Conservation (phyloP, 1,140 invertebrate species). For the Apis florea region DNA sequence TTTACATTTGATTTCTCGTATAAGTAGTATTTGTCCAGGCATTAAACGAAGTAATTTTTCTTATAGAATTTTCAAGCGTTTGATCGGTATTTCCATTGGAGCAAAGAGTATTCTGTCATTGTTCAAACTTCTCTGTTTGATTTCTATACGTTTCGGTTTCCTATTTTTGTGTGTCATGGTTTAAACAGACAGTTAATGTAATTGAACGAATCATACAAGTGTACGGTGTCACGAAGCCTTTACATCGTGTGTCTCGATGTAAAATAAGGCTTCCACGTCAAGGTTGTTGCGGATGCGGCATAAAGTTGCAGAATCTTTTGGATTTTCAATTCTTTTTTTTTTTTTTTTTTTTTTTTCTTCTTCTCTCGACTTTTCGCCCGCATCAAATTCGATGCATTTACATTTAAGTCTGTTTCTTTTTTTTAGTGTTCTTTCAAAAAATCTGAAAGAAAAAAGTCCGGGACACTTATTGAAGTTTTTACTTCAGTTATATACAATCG, state of each 20-base stretch:
- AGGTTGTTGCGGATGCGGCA: neutral
- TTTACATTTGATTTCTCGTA: no score
- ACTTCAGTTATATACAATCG: no score
- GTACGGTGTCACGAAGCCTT: conserved; percentile 56
- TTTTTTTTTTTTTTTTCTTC: neutral
- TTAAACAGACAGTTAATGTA: conserved; percentile 47
- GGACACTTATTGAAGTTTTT: no score
- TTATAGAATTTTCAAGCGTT: no score
- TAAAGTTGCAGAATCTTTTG: neutral
- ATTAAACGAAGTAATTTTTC: no score
- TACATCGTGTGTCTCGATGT: conserved; percentile 9
- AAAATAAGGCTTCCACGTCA: conserved; percentile 56
- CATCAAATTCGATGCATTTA: conserved; percentile 12
- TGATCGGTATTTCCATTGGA: no score
- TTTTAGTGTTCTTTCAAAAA: no score
- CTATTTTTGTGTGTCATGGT: conserved; percentile 2
- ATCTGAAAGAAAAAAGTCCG: no score
- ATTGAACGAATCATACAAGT: conserved; percentile 54
- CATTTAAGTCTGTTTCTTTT: no score
- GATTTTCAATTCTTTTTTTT: neutral
- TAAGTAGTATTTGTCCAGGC: no score
- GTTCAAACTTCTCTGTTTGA: neutral
- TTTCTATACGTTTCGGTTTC: neutral
- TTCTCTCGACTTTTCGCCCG: no score
- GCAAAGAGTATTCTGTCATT: no score